Base-by-base conservation (phyloP, 2,888 invertebrate species). In the Plutella xylostella region DNA sequence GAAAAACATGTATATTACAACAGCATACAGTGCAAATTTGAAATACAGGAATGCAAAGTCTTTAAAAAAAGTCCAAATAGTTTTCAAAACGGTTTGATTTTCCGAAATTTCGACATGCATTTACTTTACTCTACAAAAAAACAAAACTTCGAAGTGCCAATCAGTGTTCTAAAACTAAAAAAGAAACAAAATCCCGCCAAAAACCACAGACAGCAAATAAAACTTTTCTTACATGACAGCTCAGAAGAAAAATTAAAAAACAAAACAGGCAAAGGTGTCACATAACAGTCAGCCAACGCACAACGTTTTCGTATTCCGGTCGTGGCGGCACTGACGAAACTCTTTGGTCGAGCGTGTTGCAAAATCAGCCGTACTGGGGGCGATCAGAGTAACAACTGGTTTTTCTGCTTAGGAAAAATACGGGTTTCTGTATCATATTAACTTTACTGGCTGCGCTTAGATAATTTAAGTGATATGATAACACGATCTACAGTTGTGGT, bases 1-100 rank as follows among this genome's bases (percentile, higher is more conserved):
- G 51, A 82, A 79, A 7, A 80, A 18, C 0, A 73, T 52, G 51
- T 77, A 83, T 25, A 83, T 70, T 1, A 63, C 60, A 31, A 83
- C 35, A 1, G 83, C 82, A 51, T 80, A 80, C 0, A 75, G 45
- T 1, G 72, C 69, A 39, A 83, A 82, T 58, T 78, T 83, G 2
- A 73, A 54, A 52, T 84, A 83, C 4, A 83, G 48, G 42, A 60
- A 70, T 11, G 73, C 50, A 53, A 83, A 71, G 54, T 82, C 82
- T 53, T 67, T 75, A 1, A 77, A 6, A 35, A 69, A 74, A 31
- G 53, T 55, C 45, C 55, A 48, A 19, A 77, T 42, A 7, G 47
- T 65, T 47, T 65, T 59, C 31, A 57, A 38, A 45, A 64, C 21
- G 42, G 72, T 31, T 52, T 47, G n/a, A 31, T 21, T 18, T 43